Percentiles rank a stretch among this genome's conserved stretches.
Evolutionary conservation across 2,113 vertebrate genomes (phyloP).

Genomic region (Crotalus helleri): DNA sequence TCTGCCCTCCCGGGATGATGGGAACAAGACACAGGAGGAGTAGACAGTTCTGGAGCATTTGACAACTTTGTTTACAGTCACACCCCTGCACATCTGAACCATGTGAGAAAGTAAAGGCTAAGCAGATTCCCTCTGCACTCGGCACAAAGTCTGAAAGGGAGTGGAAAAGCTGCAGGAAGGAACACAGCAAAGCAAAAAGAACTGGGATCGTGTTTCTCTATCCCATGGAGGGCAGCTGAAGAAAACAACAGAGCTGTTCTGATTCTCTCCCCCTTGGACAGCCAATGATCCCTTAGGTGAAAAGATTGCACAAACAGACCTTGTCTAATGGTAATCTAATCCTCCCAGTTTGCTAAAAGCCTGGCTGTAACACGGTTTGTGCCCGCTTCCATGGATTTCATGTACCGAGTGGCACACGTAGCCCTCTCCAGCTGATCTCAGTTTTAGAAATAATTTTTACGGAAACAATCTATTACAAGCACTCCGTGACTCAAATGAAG

Average conservation of each 20-base stretch:
- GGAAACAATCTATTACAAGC: neutral
- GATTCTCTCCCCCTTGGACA: neutral
- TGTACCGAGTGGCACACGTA: slow-evolving; percentile 47
- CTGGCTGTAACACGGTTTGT: neutral
- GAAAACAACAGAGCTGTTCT: fast-evolving
- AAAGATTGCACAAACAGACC: slow-evolving; percentile 1
- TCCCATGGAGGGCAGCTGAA: neutral
- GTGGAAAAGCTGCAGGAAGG: slow-evolving; percentile 51
- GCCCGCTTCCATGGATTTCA: slow-evolving; percentile 43
- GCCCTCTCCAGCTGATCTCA: slow-evolving; percentile 35
- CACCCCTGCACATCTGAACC: slow-evolving; percentile 71
- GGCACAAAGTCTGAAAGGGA: slow-evolving; percentile 1
- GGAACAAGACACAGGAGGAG: slow-evolving; percentile 65
- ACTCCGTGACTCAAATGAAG: neutral
- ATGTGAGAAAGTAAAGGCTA: slow-evolving; percentile 68
- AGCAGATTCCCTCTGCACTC: slow-evolving; percentile 55
- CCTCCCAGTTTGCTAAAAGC: slow-evolving; percentile 48
- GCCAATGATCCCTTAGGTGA: neutral
- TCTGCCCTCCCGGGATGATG: slow-evolving; percentile 65
- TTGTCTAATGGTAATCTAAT: slow-evolving; percentile 22
- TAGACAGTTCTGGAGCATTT: slow-evolving; percentile 61
- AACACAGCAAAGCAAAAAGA: slow-evolving; percentile 50
- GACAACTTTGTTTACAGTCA: slow-evolving; percentile 70
- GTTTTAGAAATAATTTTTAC: slow-evolving; percentile 24
- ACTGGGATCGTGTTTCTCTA: slow-evolving; percentile 52